Percentiles rank a stretch among this genome's conserved stretches.
Conservation (phyloP, 2,797 vertebrate species). For the Betta splendens region DNA sequence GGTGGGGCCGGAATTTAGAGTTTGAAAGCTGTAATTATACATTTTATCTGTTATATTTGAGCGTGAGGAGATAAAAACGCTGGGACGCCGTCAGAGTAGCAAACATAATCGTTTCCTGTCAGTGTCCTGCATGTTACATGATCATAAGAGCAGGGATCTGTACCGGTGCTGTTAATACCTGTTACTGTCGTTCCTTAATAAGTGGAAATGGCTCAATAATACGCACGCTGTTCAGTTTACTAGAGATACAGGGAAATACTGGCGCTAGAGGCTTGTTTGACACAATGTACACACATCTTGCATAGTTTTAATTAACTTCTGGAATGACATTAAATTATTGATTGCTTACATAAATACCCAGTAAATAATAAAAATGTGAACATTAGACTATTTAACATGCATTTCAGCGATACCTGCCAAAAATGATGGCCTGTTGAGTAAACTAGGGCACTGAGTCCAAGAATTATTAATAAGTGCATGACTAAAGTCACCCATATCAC, state of each 20-base stretch:
- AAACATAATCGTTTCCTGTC: background rate
- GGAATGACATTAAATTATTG: too few relatives aligned
- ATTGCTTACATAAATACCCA: too few relatives aligned
- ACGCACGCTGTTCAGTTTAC: background rate
- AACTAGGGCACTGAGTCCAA: too few relatives aligned
- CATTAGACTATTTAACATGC: too few relatives aligned
- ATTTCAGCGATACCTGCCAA: background rate
- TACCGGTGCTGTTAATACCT: background rate
- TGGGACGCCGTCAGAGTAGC: background rate
- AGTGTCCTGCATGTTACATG: background rate
- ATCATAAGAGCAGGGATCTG: background rate
- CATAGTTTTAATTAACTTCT: too few relatives aligned
- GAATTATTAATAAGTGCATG: too few relatives aligned
- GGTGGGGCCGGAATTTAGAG: background rate
- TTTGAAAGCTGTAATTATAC: conserved; percentile 39
- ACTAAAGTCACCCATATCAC: background rate
- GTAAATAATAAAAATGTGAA: too few relatives aligned
- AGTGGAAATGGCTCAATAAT: too few relatives aligned
- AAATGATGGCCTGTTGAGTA: too few relatives aligned
- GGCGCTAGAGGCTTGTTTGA: background rate
- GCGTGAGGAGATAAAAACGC: conserved; percentile 5
- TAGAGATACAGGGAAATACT: background rate
- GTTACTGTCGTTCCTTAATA: too few relatives aligned
- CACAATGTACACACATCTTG: too few relatives aligned
- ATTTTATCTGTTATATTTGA: conserved; percentile 42